Conservation (phyloP, 2,888 invertebrate genomes). For the Mantis religiosa region DNA sequence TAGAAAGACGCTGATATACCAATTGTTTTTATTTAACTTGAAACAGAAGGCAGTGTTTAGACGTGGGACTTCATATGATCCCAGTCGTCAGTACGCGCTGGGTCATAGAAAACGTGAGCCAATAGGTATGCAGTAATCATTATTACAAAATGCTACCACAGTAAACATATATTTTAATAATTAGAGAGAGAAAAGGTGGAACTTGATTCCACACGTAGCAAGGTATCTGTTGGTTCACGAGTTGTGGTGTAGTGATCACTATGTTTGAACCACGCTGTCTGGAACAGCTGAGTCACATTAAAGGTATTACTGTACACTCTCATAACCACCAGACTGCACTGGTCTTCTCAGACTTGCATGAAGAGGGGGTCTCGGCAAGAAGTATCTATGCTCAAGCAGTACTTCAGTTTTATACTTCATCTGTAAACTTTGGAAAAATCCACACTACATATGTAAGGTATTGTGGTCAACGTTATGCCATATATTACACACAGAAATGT, state of each 20-base stretch:
- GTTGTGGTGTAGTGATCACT: neutral
- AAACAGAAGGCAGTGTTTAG: neutral
- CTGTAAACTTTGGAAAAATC: too few relatives aligned
- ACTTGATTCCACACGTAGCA: neutral
- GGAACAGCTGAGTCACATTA: neutral
- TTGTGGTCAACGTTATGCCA: too few relatives aligned
- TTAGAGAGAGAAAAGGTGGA: neutral
- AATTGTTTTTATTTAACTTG: neutral
- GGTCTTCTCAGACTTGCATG: too few relatives aligned
- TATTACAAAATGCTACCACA: neutral
- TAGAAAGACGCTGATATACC: too few relatives aligned
- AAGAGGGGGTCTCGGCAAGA: too few relatives aligned
- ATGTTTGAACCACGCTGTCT: neutral
- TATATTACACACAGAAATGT: too few relatives aligned
- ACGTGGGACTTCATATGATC: too few relatives aligned
- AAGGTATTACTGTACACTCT: too few relatives aligned
- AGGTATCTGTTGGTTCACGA: neutral
- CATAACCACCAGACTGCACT: too few relatives aligned
- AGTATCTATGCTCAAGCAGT: too few relatives aligned
- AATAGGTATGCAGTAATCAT: neutral
- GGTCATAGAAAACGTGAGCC: neutral
- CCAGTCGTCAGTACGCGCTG: neutral
- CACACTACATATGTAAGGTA: too few relatives aligned
- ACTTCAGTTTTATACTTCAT: too few relatives aligned
- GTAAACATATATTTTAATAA: neutral